Percentiles rank a stretch among this genome's conserved stretches.
Evolutionary conservation across 2,888 invertebrate species (phyloP).

Genomic region (Lasioglossum calceatum): DNA sequence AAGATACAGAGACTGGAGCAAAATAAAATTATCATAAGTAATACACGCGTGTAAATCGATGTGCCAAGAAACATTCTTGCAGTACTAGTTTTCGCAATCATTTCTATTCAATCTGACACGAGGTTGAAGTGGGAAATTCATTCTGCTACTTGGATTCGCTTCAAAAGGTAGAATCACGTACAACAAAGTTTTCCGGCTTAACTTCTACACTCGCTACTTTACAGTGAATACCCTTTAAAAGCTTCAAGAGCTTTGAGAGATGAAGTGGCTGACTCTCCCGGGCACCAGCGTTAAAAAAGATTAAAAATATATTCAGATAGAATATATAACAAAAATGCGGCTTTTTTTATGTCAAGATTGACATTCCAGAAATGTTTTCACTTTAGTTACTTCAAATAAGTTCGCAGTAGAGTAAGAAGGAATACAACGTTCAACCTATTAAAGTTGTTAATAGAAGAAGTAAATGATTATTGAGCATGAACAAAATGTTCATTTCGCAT

Average conservation of each 20-base stretch:
- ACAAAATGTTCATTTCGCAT: too few relatives aligned
- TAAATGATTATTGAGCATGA: too few relatives aligned
- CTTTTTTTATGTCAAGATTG: background rate
- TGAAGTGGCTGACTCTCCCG: background rate
- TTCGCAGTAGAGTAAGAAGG: too few relatives aligned
- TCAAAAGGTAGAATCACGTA: background rate
- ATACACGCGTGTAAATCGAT: background rate
- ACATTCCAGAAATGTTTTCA: background rate
- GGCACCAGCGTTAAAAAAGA: background rate
- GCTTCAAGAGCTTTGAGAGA: background rate
- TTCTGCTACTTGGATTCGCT: background rate
- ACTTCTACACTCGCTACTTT: background rate
- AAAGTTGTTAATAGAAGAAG: too few relatives aligned
- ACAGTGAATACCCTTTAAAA: background rate
- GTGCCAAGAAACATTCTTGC: background rate
- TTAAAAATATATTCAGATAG: background rate
- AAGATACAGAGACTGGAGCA: background rate
- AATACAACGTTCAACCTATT: background rate
- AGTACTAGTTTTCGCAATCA: background rate
- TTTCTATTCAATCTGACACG: background rate
- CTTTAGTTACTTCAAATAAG: background rate
- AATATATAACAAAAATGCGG: background rate
- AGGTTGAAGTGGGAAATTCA: background rate
- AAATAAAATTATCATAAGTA: background rate
- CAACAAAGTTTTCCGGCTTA: background rate